These are phyloP conservation scores for Boloria selene DNA, from an alignment of 2,888 invertebrate genomes.

Conservation along the genomic window DNA sequence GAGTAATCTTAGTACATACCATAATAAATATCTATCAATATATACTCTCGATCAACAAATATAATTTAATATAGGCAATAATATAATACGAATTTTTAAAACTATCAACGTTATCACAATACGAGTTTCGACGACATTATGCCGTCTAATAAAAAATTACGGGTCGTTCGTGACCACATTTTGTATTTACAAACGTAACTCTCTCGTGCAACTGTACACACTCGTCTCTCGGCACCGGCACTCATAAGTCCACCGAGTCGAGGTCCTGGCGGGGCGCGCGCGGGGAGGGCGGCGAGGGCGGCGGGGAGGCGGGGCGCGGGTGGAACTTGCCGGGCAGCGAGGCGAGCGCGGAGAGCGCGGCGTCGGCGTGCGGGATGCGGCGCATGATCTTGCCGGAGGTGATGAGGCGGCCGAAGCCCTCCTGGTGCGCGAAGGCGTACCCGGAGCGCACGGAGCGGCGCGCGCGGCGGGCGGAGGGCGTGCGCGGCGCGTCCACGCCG, in stretches of 20 bases:
- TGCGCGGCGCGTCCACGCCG: constrained; percentile 90
- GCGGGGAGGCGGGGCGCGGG: constrained; percentile 89
- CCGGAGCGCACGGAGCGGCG: constrained; percentile 96
- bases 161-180: constrained; percentile 53
- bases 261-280: constrained; percentile 88
- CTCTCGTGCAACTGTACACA: constrained; percentile 48
- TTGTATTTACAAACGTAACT: constrained; percentile 54
- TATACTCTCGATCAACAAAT: constrained; percentile 76
- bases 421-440: constrained; percentile 98
- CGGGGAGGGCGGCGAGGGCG: constrained; percentile 63
- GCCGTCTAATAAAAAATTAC: constrained; percentile 59
- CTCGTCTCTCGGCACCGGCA: constrained; percentile 19
- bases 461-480: constrained; percentile 93
- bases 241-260: constrained; percentile 87
- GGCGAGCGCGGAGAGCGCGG: constrained; percentile 85
- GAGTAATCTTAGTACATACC: constrained; percentile 65
- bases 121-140: constrained; percentile 65
- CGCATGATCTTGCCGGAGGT: constrained; percentile 98
- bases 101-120: constrained; percentile 73
- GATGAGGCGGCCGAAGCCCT: constrained; percentile 98
- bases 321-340: constrained; percentile 83
- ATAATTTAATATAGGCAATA: constrained; percentile 74
- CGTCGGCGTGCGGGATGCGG: constrained; percentile 90
- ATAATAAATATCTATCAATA: constrained; percentile 76
- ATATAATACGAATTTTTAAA: constrained; percentile 67